These are phyloP conservation scores for Bembecia ichneumoniformis DNA, from an alignment of 2,888 invertebrate genomes.

Conservation along the genomic window DNA sequence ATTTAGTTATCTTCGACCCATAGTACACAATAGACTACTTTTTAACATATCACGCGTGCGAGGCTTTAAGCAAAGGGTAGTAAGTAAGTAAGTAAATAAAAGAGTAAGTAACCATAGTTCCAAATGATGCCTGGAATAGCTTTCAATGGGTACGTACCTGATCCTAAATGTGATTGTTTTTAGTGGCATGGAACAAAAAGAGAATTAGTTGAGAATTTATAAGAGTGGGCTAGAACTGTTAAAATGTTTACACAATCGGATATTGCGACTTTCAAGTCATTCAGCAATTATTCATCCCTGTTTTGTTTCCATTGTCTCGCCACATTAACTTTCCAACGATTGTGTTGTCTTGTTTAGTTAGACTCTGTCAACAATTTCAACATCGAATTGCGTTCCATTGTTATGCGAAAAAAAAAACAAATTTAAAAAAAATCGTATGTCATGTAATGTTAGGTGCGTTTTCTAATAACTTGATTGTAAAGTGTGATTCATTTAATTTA, in stretches of 20 bases:
- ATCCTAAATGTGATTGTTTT: conserved; percentile 31
- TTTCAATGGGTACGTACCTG: conserved; percentile 50
- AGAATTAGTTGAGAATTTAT: not conserved
- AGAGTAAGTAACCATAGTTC: too few species aligned
- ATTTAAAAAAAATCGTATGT: too few species aligned
- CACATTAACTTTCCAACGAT: conserved; percentile 45
- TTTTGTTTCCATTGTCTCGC: conserved; percentile 35
- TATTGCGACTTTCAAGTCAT: conserved; percentile 34
- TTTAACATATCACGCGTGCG: too few species aligned
- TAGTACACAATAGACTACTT: not conserved
- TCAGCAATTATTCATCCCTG: conserved; percentile 36
- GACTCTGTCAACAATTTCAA: conserved; percentile 30
- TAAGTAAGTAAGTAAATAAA: too few species aligned
- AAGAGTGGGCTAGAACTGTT: too few species aligned
- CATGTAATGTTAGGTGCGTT: too few species aligned
- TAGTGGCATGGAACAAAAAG: conserved; percentile 48
- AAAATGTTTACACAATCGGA: not conserved
- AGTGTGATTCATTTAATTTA: too few species aligned
- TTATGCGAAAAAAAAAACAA: conserved; percentile 1
- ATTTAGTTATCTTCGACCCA: not conserved
- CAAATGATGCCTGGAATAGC: too few species aligned
- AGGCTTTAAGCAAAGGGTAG: too few species aligned
- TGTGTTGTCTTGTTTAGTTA: conserved; percentile 30
- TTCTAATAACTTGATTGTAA: too few species aligned
- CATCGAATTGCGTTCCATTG: conserved; percentile 20